A percentile compares a stretch with the other conserved stretches of the same genome.
These are phyloP conservation scores for Alethe castanea DNA, from an alignment of 2,113 vertebrate species.

Conservation along the genomic window DNA sequence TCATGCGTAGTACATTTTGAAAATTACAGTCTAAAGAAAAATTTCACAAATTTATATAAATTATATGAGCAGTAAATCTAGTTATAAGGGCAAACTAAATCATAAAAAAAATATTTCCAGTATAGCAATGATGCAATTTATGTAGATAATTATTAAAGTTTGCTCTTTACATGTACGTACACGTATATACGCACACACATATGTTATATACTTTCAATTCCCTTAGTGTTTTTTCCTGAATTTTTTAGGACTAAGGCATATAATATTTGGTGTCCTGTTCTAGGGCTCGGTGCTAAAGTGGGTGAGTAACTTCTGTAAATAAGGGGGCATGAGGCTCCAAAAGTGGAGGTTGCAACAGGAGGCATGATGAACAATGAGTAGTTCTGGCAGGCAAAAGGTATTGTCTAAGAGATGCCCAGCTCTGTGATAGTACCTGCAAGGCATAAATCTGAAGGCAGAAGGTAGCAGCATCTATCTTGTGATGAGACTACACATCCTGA, in stretches of 20 bases:
- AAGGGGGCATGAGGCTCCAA: not conserved
- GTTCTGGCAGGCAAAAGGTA: not conserved
- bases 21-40: not conserved
- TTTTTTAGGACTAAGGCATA: not conserved
- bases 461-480: not conserved
- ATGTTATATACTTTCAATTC: not conserved
- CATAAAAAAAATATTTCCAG: not conserved
- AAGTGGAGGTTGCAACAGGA: not conserved
- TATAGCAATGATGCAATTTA: not conserved
- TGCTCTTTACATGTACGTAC: not conserved
- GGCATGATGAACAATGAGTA: not conserved
- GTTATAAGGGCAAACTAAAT: not conserved
- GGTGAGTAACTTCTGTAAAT: not conserved
- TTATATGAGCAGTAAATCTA: slow-evolving; percentile 28
- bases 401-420: not conserved
- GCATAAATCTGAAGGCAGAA: not conserved
- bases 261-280: not conserved
- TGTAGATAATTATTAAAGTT: not conserved
- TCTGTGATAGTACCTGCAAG: not conserved
- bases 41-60: not conserved
- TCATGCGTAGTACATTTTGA: not conserved
- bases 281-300: not conserved
- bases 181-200: not conserved
- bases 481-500: not conserved
- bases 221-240: not conserved